These are phyloP conservation scores for Clarias magur DNA, from an alignment of 2,113 vertebrate genomes.

Conservation along the genomic window DNA sequence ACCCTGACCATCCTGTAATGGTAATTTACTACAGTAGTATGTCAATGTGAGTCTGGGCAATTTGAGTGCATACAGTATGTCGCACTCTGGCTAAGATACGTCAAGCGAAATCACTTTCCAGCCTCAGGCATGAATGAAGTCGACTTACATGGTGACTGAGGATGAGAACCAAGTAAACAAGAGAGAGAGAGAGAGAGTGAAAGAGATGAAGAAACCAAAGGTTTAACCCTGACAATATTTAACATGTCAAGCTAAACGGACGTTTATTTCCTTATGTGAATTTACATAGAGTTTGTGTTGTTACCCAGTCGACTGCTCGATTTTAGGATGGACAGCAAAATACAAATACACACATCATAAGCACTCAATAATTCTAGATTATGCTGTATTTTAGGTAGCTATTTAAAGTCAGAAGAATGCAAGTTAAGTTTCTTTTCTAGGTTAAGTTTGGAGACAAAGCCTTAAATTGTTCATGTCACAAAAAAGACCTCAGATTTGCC, in stretches of 20 bases:
- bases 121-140: neutral
- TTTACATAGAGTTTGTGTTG: too few species aligned
- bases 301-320: too few species aligned
- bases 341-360: neutral
- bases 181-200: neutral
- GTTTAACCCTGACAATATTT: too few species aligned
- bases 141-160: neutral
- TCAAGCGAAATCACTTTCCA: neutral
- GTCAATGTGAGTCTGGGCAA: neutral
- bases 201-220: too few species aligned
- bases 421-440: too few species aligned
- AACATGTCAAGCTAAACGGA: too few species aligned
- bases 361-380: neutral
- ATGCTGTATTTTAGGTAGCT: neutral
- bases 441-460: too few species aligned
- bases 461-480: too few species aligned
- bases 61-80: neutral
- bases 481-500: too few species aligned
- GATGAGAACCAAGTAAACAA: neutral
- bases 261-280: neutral
- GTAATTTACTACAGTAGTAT: neutral
- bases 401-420: neutral
- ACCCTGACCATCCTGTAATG: neutral
- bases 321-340: neutral
- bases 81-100: neutral